Base-by-base conservation (phyloP, 2,113 vertebrate species). In the Sminthopsis crassicaudata region DNA sequence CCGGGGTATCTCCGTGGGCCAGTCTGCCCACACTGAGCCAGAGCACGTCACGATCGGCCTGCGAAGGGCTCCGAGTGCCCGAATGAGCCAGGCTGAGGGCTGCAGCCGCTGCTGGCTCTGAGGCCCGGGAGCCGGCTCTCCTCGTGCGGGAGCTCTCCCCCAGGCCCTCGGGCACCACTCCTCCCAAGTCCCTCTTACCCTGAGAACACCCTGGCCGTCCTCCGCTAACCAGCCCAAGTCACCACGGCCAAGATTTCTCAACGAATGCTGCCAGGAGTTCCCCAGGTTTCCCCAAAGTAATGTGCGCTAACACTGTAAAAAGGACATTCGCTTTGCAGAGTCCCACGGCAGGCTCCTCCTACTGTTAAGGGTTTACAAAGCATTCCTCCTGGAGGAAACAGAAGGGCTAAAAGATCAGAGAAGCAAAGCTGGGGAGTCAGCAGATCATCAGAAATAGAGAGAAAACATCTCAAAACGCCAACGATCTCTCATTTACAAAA, bases 391-490 rank as follows among this genome's bases (percentile, higher is more conserved):
- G 94, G 89, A 48, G 53, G 94, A 46, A 90, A 57, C 95, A 57
- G 27, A n/a, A 96, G 60, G 89, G 91, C 91, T 36, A 96, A 95
- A 90, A 10, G 50, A 36, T 42, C 46, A 89, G 46, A 95, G 88
- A 76, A 57, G 23, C 19, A 42, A 42, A 91, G 42, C 19, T 22
- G 53, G 36, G 53, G 53, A 88, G 9, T 55, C 12, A 53, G 84
- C 53, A 89, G 46, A 90, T 93, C 57, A 94, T 52, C 92, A 94
- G 93, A 91, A 89, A 76, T 25, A 91, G 48, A 95, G 96, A 9
- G 42, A 92, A 91, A 95, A 51, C 12, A 88, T 30, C 84, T 91
- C 53, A 10, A 27, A 91, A 95, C 93, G 94, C 67, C 50, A 23
- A 94, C 36, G 84, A 92, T 55, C 36, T 57, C 36, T 19, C 36